Conservation (phyloP, 2,113 vertebrate genomes). For the Anoura caudifer region DNA sequence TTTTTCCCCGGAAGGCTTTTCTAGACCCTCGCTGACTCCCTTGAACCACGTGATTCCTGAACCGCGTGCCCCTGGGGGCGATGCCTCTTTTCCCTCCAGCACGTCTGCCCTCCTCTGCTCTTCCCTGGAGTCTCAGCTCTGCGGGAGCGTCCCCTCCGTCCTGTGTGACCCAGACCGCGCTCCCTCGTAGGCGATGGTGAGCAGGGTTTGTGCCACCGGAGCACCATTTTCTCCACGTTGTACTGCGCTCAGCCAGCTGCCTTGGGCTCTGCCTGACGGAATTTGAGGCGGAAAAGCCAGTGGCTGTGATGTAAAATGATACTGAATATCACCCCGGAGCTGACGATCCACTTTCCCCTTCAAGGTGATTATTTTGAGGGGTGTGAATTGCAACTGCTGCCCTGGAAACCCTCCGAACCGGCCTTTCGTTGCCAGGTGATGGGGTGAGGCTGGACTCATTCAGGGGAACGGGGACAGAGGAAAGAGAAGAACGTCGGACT, state of each 20-base stretch:
- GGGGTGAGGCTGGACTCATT: neutral
- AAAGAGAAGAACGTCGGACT: neutral
- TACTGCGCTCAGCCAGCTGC: neutral
- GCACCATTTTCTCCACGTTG: neutral
- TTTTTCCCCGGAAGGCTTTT: neutral
- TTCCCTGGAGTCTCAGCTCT: neutral
- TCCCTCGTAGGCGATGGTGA: rapidly evolving
- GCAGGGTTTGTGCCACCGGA: neutral
- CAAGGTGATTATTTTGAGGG: neutral
- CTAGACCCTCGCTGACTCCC: neutral
- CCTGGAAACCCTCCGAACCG: neutral
- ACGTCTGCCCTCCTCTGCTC: rapidly evolving
- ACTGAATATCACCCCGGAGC: neutral
- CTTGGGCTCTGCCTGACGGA: neutral
- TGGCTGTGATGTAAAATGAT: neutral
- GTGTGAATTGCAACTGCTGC: neutral
- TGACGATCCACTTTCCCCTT: neutral
- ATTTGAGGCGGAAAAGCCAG: neutral
- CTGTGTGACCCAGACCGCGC: neutral
- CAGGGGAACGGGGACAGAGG: neutral
- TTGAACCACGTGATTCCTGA: neutral
- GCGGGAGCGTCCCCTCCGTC: neutral
- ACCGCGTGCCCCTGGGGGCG: too few relatives aligned
- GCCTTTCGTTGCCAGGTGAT: neutral
- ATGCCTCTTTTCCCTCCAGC: neutral